phyloP scores from a whole-genome alignment of 2,113 vertebrate species.

The Corythaeola cristata region DNA sequence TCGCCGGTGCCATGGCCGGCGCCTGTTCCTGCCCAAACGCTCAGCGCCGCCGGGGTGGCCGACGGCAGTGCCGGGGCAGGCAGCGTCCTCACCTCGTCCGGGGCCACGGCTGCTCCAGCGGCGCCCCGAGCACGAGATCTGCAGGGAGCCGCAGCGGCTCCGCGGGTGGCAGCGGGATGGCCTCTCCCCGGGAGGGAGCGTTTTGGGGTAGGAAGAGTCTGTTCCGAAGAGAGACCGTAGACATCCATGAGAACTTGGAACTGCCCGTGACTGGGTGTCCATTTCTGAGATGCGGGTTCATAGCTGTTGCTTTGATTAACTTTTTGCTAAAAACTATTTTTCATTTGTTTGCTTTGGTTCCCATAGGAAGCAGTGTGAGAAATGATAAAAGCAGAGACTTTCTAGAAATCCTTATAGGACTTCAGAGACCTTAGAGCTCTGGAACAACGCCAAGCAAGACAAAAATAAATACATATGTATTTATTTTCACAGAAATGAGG shows the following conservation, averaged over 20 bases:
- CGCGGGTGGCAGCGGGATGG: neutral
- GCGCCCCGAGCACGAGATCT: neutral
- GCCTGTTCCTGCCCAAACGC: neutral
- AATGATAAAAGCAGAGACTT: neutral
- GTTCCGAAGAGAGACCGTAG: neutral
- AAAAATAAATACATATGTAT: neutral
- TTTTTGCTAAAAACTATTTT: neutral
- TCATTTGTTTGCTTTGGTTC: neutral
- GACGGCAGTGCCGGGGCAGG: too few relatives aligned
- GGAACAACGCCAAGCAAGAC: neutral
- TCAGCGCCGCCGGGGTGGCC: accelerated
- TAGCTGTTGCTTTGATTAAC: neutral
- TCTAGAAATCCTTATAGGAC: neutral
- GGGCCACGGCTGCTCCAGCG: neutral
- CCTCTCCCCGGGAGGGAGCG: neutral
- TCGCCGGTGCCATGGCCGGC: neutral
- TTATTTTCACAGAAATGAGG: neutral
- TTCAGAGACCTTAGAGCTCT: neutral
- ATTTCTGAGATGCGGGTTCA: neutral
- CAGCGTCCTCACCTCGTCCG: accelerated
- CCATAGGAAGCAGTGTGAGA: neutral
- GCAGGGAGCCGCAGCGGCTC: too few relatives aligned
- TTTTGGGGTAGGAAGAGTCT: neutral
- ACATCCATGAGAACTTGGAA: neutral
- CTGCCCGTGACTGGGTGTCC: too few relatives aligned